These are phyloP conservation scores for Pavo muticus DNA, from an alignment of 2,113 vertebrate species.

Conservation along the genomic window DNA sequence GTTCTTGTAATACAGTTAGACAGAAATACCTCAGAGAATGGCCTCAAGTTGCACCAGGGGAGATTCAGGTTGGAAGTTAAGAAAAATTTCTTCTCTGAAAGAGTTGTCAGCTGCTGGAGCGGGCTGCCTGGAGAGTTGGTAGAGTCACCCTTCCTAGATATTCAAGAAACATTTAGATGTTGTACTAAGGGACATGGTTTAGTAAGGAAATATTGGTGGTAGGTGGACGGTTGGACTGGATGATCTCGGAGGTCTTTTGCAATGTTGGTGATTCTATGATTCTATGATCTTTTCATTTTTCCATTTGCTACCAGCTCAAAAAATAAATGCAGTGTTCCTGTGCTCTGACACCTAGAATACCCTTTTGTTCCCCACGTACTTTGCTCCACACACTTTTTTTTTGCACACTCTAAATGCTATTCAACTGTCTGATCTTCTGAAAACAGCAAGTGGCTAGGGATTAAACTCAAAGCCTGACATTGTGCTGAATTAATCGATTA, in stretches of 20 bases:
- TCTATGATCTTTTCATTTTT: neutral
- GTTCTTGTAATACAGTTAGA: neutral
- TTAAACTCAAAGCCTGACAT: neutral
- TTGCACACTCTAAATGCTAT: neutral
- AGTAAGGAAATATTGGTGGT: too few relatives aligned
- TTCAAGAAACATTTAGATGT: too few relatives aligned
- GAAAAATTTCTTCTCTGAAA: too few relatives aligned
- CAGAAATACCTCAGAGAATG: neutral
- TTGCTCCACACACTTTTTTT: neutral
- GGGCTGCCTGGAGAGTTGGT: too few relatives aligned
- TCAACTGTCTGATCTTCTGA: neutral
- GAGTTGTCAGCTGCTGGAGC: too few relatives aligned
- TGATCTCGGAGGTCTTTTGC: too few relatives aligned
- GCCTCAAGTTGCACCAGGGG: too few relatives aligned
- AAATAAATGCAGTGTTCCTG: neutral
- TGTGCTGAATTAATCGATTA: slow-evolving; percentile 12
- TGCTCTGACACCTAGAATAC: neutral
- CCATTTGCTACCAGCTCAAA: neutral
- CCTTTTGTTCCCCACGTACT: neutral
- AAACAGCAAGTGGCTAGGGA: neutral
- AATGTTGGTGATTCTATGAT: too few relatives aligned
- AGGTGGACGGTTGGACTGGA: too few relatives aligned
- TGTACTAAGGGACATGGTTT: too few relatives aligned
- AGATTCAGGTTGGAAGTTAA: too few relatives aligned
- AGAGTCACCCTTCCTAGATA: too few relatives aligned